Conservation (phyloP, 1,140 invertebrate genomes). For the Contarinia nasturtii region DNA sequence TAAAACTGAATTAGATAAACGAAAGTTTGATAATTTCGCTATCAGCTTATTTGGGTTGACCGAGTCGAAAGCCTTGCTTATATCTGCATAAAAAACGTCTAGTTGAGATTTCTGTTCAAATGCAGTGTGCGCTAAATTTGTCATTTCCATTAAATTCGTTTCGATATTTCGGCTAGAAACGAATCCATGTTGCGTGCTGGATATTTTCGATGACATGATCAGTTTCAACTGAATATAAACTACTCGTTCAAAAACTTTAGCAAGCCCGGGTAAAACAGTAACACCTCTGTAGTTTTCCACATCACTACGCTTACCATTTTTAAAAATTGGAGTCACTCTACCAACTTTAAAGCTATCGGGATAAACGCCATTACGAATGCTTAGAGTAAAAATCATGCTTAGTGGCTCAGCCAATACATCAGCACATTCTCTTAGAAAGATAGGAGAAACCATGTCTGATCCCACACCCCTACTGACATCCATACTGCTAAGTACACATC, state of each 20-base stretch:
- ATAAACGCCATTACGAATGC: neutral
- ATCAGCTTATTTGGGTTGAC: neutral
- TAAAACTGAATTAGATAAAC: neutral
- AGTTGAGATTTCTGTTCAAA: neutral
- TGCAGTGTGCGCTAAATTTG: neutral
- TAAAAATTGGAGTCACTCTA: neutral
- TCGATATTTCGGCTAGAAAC: neutral
- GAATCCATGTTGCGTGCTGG: neutral
- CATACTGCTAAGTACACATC: neutral
- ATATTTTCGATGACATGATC: neutral
- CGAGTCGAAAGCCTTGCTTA: neutral
- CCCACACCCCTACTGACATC: neutral
- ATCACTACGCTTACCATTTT: neutral
- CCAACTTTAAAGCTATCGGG: neutral
- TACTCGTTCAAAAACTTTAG: neutral
- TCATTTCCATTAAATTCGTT: neutral
- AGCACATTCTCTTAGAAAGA: neutral
- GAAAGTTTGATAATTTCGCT: neutral
- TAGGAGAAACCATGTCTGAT: neutral
- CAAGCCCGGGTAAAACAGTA: neutral
- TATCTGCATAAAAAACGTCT: neutral
- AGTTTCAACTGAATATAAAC: neutral
- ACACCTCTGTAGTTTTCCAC: neutral
- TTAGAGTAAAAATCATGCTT: neutral
- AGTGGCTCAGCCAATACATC: neutral